Base-by-base conservation (phyloP, 2,113 vertebrate species). In the Beaufortia kweichowensis region DNA sequence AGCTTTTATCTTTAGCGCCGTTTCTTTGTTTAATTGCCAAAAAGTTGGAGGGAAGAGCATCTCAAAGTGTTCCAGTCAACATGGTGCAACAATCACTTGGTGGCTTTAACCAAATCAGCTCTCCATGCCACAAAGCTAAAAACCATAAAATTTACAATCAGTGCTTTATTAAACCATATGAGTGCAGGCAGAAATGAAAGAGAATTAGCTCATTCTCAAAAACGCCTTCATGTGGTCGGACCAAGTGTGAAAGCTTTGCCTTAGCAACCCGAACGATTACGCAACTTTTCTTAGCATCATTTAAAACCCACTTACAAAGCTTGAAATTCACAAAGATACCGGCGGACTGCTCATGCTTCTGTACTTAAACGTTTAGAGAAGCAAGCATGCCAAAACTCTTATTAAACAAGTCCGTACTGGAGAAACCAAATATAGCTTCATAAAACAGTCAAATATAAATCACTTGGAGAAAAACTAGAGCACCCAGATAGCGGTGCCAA, bases 401-500 rank as follows among this genome's bases (percentile, higher is more conserved):
- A 75, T 81, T 84, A 75, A 81, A 84, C 87, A 81, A 81, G 88
- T 82, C 87, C 81, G 77, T 84, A 79, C 87, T 81, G 29, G 87
- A 81, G 23, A 73, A 70, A 80, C 80, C 81, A 79, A 78, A 87
- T 62, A 70, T 81, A 75, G 79, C 73, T 86, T 89, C 88, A 91
- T 92, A 91, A 92, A 89, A 85, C 83, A 39, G 72, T 48, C 77
- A 87, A 78, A 88, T 85, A 93, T 91, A 93, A 91, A 92, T 92
- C 90, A 91, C 85, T 90, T 78, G 64, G 29, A 76, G 76, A 1
- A 19, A 33, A 12, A 55, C 48, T 70, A 70, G 23, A 35, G 21
- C 21, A 23, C 29, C 56, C 50, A 29, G 29, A 8, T 57, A 26
- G 31, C 26, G 1, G 66, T 84, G 79, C 86, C 82, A 73, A 89